phyloP scores from a whole-genome alignment of 2,888 invertebrate species.

The Caenorhabditis uteleia region DNA sequence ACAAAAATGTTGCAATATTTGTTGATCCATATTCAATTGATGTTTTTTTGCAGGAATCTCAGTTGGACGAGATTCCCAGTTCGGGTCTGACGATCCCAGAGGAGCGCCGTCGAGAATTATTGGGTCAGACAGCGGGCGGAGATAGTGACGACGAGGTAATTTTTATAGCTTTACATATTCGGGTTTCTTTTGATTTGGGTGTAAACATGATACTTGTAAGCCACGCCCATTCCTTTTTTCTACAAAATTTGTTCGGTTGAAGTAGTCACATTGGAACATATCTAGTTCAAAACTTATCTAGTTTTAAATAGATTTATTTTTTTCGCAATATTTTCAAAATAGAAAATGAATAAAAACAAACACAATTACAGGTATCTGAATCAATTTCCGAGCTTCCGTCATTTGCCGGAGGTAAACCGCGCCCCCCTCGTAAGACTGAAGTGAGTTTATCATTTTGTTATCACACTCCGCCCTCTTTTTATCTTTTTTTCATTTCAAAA shows the following conservation, averaged over 20 bases:
- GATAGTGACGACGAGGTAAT: conserved; percentile 44
- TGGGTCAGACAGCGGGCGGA: conserved; percentile 49
- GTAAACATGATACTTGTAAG: too few species aligned
- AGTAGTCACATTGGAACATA: too few species aligned
- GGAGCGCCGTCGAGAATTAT: conserved; percentile 63
- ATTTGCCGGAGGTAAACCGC: conserved; percentile 49
- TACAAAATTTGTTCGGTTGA: too few species aligned
- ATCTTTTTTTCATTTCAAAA: too few species aligned
- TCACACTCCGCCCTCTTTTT: conserved; percentile 8
- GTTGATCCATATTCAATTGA: too few species aligned
- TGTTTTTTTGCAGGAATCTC: conserved; percentile 43
- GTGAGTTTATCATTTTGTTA: conserved; percentile 27
- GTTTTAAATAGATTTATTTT: too few species aligned
- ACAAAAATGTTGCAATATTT: too few species aligned
- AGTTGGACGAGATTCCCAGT: conserved; percentile 62
- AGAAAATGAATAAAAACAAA: too few species aligned
- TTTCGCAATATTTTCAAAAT: too few species aligned
- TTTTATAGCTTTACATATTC: neutral
- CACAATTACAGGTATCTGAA: conserved; percentile 61
- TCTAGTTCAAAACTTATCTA: too few species aligned
- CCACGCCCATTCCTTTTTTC: too few species aligned
- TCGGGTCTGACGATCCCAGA: conserved; percentile 67
- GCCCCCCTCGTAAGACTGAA: conserved; percentile 37
- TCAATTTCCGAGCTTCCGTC: conserved; percentile 69
- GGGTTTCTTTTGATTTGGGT: neutral